These are phyloP conservation scores for Coboldia fuscipes DNA, from an alignment of 1,140 invertebrate species.

Conservation along the genomic window DNA sequence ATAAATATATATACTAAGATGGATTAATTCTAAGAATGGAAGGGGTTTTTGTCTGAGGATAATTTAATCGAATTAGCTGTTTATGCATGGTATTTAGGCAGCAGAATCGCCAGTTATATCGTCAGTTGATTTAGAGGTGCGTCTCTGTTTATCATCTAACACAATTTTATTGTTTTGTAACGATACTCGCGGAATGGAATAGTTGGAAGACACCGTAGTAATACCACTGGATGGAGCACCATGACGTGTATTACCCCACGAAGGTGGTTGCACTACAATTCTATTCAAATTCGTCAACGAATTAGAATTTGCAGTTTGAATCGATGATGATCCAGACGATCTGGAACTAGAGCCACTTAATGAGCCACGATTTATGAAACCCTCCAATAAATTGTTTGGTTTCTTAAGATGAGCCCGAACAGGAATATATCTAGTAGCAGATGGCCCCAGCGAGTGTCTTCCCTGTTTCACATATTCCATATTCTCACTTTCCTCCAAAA, in stretches of 20 bases:
- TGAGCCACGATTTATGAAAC: neutral
- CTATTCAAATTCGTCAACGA: no score
- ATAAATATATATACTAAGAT: no score
- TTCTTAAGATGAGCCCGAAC: neutral
- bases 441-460: neutral
- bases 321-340: no score
- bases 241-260: conserved; percentile 2
- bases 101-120: conserved; percentile 1
- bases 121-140: neutral
- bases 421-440: neutral
- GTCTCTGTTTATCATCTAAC: neutral
- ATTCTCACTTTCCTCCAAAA: conserved; percentile 2
- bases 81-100: conserved; percentile 1
- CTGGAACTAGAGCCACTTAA: neutral
- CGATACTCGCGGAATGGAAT: conserved; percentile 5
- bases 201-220: neutral
- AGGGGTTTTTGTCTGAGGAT: no score
- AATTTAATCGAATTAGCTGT: no score
- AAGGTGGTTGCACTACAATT: neutral
- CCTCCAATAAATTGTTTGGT: neutral
- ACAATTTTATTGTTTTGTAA: conserved; percentile 1
- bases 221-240: conserved; percentile 1
- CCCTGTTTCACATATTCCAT: neutral
- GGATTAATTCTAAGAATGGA: no score
- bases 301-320: no score